Conservation (phyloP, 2,113 vertebrate genomes). For the Bagarius yarrelli region DNA sequence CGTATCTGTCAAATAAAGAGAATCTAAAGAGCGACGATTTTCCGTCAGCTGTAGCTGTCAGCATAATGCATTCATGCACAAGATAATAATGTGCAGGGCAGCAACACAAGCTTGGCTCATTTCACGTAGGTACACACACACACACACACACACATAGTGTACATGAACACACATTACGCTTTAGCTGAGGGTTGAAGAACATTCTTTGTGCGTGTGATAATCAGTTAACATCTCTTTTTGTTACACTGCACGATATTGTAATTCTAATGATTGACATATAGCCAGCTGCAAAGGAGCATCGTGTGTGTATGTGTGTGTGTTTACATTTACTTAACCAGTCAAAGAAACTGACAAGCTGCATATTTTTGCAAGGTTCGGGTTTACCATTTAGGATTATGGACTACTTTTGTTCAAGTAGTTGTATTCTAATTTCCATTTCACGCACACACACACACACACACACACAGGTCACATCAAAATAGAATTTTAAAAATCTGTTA, state of each 20-base stretch:
- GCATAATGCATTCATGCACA: neutral
- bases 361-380: neutral
- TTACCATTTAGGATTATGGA: neutral
- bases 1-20: too few species aligned
- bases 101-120: too few species aligned
- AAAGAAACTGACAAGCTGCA: neutral
- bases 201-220: neutral
- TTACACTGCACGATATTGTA: slow-evolving; percentile 16
- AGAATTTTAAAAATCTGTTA: neutral
- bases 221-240: neutral
- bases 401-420: neutral
- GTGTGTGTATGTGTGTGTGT: slow-evolving; percentile 16
- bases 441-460: slow-evolving; percentile 2
- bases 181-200: neutral
- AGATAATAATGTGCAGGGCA: neutral
- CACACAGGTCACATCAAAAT: neutral
- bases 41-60: neutral
- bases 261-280: slow-evolving; percentile 15
- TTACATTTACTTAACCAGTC: neutral
- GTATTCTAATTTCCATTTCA: neutral
- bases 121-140: neutral
- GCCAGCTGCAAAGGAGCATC: slow-evolving; percentile 10
- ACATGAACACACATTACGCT: neutral
- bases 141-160: neutral
- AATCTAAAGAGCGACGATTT: neutral